Percentiles rank a stretch among this genome's conserved stretches.
phyloP scores from a whole-genome alignment of 2,888 invertebrate genomes.

The Acleris literana region DNA sequence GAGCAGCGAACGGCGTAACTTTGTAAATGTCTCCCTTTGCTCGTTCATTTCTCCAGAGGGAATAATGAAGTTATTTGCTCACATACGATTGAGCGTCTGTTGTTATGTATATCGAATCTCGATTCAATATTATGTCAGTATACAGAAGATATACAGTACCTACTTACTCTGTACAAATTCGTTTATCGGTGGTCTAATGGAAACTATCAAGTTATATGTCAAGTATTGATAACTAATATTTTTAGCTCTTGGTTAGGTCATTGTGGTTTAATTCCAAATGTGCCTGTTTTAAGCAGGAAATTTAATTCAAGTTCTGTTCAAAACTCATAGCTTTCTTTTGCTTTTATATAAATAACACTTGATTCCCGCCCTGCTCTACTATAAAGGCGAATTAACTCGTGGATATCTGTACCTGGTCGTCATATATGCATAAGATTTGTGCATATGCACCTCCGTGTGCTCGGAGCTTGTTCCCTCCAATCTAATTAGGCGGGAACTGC shows the following conservation, averaged over 20 bases:
- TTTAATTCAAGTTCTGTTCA: too few species aligned
- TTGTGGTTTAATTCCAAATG: too few species aligned
- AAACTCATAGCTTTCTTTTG: too few species aligned
- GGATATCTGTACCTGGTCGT: conserved; percentile 31
- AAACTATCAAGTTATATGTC: too few species aligned
- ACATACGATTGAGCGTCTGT: not conserved
- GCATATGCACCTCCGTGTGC: conserved; percentile 46
- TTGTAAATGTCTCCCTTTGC: conserved; percentile 6
- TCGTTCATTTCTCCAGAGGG: conserved; percentile 4
- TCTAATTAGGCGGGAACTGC: conserved; percentile 68
- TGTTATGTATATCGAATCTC: not conserved
- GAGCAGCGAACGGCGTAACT: conserved; percentile 1
- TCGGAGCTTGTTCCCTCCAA: conserved; percentile 56
- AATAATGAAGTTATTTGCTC: conserved; percentile 15
- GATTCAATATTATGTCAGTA: not conserved
- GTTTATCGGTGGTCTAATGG: too few species aligned
- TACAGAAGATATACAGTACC: too few species aligned
- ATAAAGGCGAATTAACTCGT: not conserved
- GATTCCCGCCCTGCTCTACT: too few species aligned
- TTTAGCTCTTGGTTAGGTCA: too few species aligned
- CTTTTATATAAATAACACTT: too few species aligned
- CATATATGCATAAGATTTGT: conserved; percentile 37
- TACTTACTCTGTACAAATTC: too few species aligned
- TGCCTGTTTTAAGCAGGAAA: too few species aligned
- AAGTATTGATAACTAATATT: too few species aligned